Evolutionary conservation across 2,888 invertebrate genomes (phyloP).

Genomic region (Antheraea assamensis): DNA sequence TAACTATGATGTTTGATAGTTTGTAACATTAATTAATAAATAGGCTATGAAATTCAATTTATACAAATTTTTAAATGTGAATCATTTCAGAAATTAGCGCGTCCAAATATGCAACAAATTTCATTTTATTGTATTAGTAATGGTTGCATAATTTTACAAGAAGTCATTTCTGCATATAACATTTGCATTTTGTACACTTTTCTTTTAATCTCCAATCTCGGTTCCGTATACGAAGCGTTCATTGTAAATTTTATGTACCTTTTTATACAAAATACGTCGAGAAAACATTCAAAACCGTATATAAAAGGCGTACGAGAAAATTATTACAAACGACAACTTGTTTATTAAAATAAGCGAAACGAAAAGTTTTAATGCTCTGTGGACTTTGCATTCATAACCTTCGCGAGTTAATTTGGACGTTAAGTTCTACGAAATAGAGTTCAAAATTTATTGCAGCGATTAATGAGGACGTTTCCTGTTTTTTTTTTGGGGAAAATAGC

Average conservation of each 20-base stretch:
- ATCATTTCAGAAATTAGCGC: too few relatives aligned
- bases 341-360: conserved; percentile 15
- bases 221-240: background rate
- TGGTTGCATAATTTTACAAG: too few relatives aligned
- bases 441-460: background rate
- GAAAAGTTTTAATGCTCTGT: conserved; percentile 12
- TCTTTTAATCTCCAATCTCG: too few relatives aligned
- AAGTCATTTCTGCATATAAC: too few relatives aligned
- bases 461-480: background rate
- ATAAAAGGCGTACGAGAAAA: conserved; percentile 6
- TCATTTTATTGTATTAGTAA: too few relatives aligned
- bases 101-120: too few relatives aligned
- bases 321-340: conserved; percentile 14
- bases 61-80: too few relatives aligned
- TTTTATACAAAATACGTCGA: background rate
- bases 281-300: conserved; percentile 3
- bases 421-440: background rate
- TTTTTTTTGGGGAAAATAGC: background rate
- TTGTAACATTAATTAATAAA: too few relatives aligned
- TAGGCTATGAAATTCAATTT: too few relatives aligned
- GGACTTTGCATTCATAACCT: background rate
- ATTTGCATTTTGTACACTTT: too few relatives aligned
- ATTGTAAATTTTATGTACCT: background rate
- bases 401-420: background rate
- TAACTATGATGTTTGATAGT: too few relatives aligned